Evolutionary conservation across 2,797 vertebrate genomes (phyloP).

Genomic region (Gymnoscopelus braueri): DNA sequence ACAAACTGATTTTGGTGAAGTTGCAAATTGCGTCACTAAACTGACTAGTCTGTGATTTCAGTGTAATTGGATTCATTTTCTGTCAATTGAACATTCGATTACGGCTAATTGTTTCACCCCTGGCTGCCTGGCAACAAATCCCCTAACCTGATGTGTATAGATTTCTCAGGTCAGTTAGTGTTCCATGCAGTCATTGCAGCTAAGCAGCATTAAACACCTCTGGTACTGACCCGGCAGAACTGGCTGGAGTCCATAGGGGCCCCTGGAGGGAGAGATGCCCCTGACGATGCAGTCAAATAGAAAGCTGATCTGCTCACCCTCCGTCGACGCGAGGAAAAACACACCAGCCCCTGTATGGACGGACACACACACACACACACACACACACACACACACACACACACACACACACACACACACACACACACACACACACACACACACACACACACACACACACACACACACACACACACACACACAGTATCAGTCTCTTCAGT

Average conservation of each 20-base stretch:
- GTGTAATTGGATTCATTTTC: too few relatives aligned
- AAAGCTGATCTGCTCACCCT: conserved; percentile 97
- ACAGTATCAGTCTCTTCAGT: background rate
- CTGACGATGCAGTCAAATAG: conserved; percentile 96
- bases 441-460: too few relatives aligned
- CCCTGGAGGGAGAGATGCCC: conserved; percentile 92
- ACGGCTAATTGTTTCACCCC: background rate
- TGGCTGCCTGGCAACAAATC: too few relatives aligned
- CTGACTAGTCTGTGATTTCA: too few relatives aligned
- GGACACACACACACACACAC: background rate
- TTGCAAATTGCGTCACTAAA: too few relatives aligned
- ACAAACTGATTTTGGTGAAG: too few relatives aligned
- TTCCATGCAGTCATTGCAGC: conserved; percentile 9
- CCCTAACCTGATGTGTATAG: background rate
- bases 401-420: too few relatives aligned
- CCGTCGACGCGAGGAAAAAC: conserved; percentile 90
- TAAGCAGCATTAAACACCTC: conserved; percentile 26
- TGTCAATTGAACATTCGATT: too few relatives aligned
- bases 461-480: background rate
- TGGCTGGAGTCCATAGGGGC: conserved; percentile 91
- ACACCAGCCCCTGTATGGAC: conserved; percentile 92
- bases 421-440: too few relatives aligned
- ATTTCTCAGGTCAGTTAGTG: background rate
- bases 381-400: too few relatives aligned
- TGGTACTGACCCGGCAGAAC: conserved; percentile 89